Evolutionary conservation across 2,888 invertebrate genomes (phyloP), one percentile per base, ranked within the genome.

Genomic region (Limulus polyphemus): DNA sequence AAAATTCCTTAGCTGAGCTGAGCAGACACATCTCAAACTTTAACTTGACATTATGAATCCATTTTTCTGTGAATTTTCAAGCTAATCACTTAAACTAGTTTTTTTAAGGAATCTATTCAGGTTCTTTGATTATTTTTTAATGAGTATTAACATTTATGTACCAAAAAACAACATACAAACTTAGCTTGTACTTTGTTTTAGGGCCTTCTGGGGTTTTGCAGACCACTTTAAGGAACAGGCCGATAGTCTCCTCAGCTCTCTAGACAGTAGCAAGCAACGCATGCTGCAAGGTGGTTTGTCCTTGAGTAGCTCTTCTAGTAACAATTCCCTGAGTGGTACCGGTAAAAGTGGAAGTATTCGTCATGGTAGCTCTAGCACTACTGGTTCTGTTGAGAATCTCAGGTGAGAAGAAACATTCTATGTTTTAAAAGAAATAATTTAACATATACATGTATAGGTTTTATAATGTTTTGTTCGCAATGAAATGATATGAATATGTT

Each of bases 181-280:
- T 2, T 32, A 32, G 32, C 7, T 7, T 32, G 32, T 32, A 7
- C 3, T 49, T 62, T 66, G 67, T 70, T 74, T 62, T 75, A 90
- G 91, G 74, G 90, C 92, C n/a, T 97, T 85, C 78, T 87, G 88
- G 83, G 85, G 86, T 14, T 95, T 91, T 78, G 84, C 87, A 60
- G 85, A 87, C 2, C 89, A 91, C 74, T 97, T 95, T 78, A 90
- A 91, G 0, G 88, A 88, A 2, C 86, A 90, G 70, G 94, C 94
- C 0, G 94, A 95, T 67, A 80, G 82, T 47, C 78, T 98, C 68
- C 83, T 94, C 71, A 83, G 85, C 60, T 84, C 86, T 0, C 80
- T 99, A 58, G 98, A 98, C 74, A 81, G 86, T 1, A 83, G 81
- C 58, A 85, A 87, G 74, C 83, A 86, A 74, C 80, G 84, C 68